phyloP scores from a whole-genome alignment of 2,113 vertebrate species.

The Lagenorhynchus albirostris region DNA sequence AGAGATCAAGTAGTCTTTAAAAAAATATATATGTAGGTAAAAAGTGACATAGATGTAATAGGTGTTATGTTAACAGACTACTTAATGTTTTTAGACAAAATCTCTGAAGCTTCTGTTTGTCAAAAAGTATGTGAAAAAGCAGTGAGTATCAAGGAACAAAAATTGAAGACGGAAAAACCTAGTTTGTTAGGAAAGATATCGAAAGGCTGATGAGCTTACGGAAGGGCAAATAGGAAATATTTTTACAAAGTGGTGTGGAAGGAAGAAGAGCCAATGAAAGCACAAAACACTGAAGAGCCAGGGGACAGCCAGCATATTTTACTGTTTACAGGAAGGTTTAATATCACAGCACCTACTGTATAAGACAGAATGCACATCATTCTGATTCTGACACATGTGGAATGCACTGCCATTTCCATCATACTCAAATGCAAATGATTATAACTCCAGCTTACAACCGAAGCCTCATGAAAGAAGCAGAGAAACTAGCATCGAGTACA shows the following conservation, averaged over 20 bases:
- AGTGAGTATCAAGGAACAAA: background rate
- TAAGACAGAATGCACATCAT: background rate
- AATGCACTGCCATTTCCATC: background rate
- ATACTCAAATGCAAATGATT: background rate
- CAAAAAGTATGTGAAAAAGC: background rate
- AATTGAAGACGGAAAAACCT: background rate
- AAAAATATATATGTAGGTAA: background rate
- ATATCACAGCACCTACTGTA: background rate
- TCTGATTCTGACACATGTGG: background rate
- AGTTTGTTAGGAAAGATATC: background rate
- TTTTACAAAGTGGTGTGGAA: background rate
- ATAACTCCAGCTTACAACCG: background rate
- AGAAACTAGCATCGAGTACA: background rate
- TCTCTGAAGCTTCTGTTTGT: background rate
- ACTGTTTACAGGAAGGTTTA: background rate
- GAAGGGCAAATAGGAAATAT: background rate
- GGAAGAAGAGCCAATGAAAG: background rate
- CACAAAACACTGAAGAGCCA: background rate
- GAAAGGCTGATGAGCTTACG: background rate
- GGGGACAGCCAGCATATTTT: too few relatives aligned
- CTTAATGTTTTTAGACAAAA: background rate
- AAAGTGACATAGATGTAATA: background rate
- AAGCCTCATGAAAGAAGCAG: background rate
- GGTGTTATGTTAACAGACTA: background rate
- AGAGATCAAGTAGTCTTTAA: background rate